Evolutionary conservation across 2,113 vertebrate species (phyloP).

Genomic region (Sinocyclocheilus anophthalmus): DNA sequence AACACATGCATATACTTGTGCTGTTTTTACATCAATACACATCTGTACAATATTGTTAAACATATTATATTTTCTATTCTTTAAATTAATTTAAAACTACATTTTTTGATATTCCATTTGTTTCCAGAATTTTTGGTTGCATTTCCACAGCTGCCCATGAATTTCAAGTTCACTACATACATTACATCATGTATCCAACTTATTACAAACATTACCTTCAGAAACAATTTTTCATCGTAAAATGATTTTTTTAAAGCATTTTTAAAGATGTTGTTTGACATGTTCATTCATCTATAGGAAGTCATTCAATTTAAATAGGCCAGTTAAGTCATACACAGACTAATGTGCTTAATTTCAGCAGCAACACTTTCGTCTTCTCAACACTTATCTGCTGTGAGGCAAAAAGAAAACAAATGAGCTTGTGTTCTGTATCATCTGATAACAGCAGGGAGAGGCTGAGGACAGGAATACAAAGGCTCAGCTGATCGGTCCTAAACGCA

Average conservation of each 20-base stretch:
- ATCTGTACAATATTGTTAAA: too few relatives aligned
- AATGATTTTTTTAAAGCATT: neutral
- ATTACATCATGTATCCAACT: neutral
- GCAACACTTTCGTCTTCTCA: neutral
- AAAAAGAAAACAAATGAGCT: too few relatives aligned
- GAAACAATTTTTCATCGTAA: neutral
- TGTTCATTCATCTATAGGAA: neutral
- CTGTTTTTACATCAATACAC: too few relatives aligned
- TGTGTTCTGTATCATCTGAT: constrained; percentile 10
- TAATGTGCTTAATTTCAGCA: neutral
- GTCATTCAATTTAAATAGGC: neutral
- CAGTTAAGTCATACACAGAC: neutral
- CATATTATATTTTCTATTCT: too few relatives aligned
- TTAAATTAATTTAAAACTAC: too few relatives aligned
- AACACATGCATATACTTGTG: neutral
- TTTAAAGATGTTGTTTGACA: neutral
- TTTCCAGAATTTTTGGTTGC: neutral
- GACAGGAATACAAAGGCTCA: constrained; percentile 28
- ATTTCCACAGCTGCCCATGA: neutral
- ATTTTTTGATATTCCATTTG: too few relatives aligned
- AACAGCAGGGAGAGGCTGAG: constrained; percentile 6
- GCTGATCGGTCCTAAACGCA: neutral
- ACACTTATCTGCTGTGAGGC: neutral
- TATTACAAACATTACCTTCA: neutral
- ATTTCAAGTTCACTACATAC: neutral